Evolutionary conservation across 2,888 invertebrate species (phyloP), one percentile per base, ranked within the genome.

Genomic region (Panopea generosa): DNA sequence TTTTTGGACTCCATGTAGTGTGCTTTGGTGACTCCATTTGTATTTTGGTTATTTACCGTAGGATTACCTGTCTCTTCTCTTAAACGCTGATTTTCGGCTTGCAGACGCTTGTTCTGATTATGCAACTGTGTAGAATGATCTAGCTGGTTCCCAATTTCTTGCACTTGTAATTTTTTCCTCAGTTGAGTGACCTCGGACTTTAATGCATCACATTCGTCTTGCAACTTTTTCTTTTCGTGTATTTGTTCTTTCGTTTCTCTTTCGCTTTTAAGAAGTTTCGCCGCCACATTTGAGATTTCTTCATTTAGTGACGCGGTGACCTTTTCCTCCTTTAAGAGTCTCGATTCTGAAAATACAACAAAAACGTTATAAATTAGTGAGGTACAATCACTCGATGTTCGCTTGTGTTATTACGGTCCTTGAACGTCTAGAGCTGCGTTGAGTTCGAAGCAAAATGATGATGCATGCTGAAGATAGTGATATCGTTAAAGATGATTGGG

Each of bases 51-150:
- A 29, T 68, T 50, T 18, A 62, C 14, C n/a, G 62, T 67, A 43
- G 57, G 53, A 9, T 24, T 40, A 45, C 52, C 69, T 7, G 74
- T 38, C 29, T 78, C 78, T 6, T 78, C 70, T 52, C 78, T 40
- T 3, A 78, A 61, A 11, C 78, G 43, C 26, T 73, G 73, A 29
- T 74, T 74, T 55, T 78, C 78, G 24, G 56, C 62, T 24, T 47
- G 40, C 18, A 78, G 29, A 20, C 78, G 60, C 45, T 66, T 55
- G 29, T 73, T 78, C 29, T 78, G 78, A n/a, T 74, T 66, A 29
- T 66, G 53, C 1, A 78, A 56, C 26, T 69, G 65, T 9, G 61
- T 16, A 22, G 61, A 56, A 9, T 55, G 33, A 24, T 65, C 40
- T 26, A 77, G 20, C 24, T 68, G 55, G 6, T 69, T 67, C 16